phyloP scores from a whole-genome alignment of 2,797 vertebrate species.

The Florisuga fusca region DNA sequence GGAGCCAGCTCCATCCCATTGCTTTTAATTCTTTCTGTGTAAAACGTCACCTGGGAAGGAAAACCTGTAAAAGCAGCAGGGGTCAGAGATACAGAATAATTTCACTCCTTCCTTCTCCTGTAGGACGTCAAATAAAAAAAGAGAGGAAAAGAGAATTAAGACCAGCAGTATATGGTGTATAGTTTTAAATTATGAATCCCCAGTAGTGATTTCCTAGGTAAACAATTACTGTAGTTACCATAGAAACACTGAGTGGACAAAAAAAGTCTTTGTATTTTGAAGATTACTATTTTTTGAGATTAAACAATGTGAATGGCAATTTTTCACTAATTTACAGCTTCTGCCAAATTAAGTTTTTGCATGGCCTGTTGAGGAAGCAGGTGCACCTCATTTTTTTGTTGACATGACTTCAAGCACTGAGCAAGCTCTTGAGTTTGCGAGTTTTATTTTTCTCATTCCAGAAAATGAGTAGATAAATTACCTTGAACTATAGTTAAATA shows the following conservation, averaged over 20 bases:
- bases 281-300: not conserved
- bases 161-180: not conserved
- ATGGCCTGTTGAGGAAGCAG: not conserved
- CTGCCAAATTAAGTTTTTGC: not conserved
- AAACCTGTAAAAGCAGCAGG: not conserved
- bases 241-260: not conserved
- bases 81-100: not conserved
- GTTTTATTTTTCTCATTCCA: not conserved
- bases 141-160: not conserved
- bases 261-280: slow-evolving; percentile 4
- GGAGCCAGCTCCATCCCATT: not conserved
- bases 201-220: not conserved
- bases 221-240: slow-evolving; percentile 32
- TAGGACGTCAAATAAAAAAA: not conserved
- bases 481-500: not conserved
- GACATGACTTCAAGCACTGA: not conserved
- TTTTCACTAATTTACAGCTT: not conserved
- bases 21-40: not conserved
- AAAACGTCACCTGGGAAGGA: not conserved
- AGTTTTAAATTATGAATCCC: not conserved
- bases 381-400: not conserved
- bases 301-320: not conserved
- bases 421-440: not conserved
- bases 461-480: not conserved
- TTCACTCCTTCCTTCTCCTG: not conserved